Percentiles rank a stretch among this genome's conserved stretches.
These are phyloP conservation scores for Synanthedon formicaeformis DNA, from an alignment of 2,888 invertebrate species.

Conservation along the genomic window DNA sequence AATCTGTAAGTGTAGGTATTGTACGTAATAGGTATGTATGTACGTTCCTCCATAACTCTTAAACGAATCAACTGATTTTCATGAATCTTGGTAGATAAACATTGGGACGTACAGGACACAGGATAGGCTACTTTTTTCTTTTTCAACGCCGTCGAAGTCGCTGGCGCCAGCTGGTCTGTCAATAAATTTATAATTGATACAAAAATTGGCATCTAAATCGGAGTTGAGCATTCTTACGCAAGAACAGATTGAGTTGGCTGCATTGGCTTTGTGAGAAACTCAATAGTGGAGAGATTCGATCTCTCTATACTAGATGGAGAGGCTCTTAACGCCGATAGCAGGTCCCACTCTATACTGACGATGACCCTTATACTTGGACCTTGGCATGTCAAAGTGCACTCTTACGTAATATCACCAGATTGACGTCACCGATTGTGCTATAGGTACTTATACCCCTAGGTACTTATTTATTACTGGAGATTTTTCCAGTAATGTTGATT, in stretches of 20 bases:
- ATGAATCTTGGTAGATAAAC: no score
- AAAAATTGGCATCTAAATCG: background rate
- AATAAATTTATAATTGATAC: background rate
- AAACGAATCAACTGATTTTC: no score
- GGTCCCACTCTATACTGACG: background rate
- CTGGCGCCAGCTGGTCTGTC: no score
- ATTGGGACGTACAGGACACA: no score
- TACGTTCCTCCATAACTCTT: no score
- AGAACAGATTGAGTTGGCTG: background rate
- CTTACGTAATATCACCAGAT: slow-evolving; percentile 21
- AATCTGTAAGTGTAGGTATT: no score
- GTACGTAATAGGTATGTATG: no score
- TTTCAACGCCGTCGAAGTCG: no score
- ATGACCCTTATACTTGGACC: slow-evolving; percentile 6
- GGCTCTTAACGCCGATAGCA: background rate
- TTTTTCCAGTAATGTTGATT: no score
- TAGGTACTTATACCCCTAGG: no score
- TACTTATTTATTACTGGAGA: no score
- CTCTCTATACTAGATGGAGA: background rate
- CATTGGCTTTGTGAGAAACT: background rate
- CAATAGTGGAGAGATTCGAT: background rate
- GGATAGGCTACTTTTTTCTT: no score
- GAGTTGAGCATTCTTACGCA: background rate
- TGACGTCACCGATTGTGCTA: slow-evolving; percentile 20
- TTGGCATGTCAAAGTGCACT: background rate